Evolutionary conservation across 2,888 invertebrate genomes (phyloP).

Genomic region (Noctua janthe): DNA sequence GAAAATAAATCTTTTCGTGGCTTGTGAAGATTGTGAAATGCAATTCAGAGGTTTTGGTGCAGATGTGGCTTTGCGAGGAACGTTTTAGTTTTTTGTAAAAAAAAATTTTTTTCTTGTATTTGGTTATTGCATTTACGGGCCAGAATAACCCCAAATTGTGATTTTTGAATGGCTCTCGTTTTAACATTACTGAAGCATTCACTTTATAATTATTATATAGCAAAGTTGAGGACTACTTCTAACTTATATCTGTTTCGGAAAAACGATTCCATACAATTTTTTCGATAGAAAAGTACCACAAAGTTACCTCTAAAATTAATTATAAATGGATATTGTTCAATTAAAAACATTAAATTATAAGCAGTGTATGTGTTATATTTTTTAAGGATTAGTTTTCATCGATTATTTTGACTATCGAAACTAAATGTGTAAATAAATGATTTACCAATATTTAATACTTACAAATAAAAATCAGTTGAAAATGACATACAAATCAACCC

Average conservation of each 20-base stretch:
- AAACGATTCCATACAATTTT: no score
- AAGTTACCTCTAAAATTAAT: no score
- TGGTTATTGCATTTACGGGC: neutral
- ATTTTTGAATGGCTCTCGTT: no score
- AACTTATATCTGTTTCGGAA: no score
- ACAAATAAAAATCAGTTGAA: neutral
- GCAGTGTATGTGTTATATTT: no score
- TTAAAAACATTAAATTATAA: no score
- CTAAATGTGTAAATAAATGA: neutral
- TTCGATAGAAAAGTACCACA: no score
- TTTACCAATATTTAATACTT: neutral
- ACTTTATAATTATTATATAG: no score
- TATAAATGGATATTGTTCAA: no score
- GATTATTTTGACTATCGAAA: neutral
- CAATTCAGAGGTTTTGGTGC: constrained; percentile 20
- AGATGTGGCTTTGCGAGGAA: constrained; percentile 10
- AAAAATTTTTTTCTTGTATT: neutral
- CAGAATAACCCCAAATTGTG: no score
- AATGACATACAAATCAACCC: neutral
- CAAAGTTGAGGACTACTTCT: no score
- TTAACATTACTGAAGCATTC: no score
- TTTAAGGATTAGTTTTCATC: neutral
- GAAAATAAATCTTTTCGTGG: constrained; percentile 45
- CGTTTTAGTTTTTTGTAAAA: neutral
- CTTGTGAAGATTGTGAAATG: constrained; percentile 40